Conservation (phyloP, 2,888 invertebrate genomes). For the Encarsia formosa region DNA sequence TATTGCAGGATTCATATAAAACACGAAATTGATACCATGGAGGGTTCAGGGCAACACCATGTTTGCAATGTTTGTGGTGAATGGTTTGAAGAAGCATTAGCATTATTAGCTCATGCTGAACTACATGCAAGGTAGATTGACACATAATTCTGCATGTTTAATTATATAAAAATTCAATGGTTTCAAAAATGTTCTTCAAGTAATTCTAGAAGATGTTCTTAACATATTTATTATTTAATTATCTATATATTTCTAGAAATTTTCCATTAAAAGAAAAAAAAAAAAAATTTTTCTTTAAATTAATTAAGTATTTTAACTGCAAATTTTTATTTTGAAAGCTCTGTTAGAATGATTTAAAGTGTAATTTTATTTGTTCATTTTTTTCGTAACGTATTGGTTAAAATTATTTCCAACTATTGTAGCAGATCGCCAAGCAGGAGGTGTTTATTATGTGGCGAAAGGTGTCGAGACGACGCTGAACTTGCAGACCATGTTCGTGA, state of each 20-base stretch:
- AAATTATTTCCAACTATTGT: conserved; percentile 14
- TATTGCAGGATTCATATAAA: conserved; percentile 46
- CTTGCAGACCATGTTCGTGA: conserved; percentile 62
- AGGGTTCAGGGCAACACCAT: conserved; percentile 53
- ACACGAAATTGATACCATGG: conserved; percentile 41
- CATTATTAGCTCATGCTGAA: conserved; percentile 75
- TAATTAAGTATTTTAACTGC: too few species aligned
- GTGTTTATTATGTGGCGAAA: conserved; percentile 64
- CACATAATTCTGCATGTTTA: too few species aligned
- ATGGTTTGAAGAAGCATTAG: conserved; percentile 70
- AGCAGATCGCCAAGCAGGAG: conserved; percentile 50
- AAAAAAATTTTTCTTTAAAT: too few species aligned
- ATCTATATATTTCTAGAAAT: too few species aligned
- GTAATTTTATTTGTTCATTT: too few species aligned
- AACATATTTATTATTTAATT: too few species aligned
- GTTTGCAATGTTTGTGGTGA: conserved; percentile 78
- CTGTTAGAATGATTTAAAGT: too few species aligned
- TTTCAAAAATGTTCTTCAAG: neutral
- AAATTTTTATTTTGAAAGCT: too few species aligned
- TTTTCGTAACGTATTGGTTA: too few species aligned
- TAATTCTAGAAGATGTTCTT: too few species aligned
- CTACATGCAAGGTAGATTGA: conserved; percentile 62
- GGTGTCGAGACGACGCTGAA: conserved; percentile 60
- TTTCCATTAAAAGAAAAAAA: too few species aligned
- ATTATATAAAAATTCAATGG: too few species aligned